These are phyloP conservation scores for Condylostylus longicornis DNA, from an alignment of 1,140 invertebrate genomes.

Conservation along the genomic window DNA sequence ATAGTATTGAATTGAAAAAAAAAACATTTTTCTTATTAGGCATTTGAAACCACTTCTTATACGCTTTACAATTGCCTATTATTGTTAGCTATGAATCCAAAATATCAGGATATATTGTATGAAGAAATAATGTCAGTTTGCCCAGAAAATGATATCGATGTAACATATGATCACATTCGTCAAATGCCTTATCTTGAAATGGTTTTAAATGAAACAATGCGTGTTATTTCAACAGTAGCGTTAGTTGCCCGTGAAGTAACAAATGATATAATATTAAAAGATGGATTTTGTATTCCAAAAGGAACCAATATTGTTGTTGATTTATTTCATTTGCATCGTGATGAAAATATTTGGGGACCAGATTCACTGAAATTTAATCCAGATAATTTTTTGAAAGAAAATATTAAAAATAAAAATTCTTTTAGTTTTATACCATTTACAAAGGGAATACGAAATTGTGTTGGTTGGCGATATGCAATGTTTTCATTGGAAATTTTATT, in stretches of 20 bases:
- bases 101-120: background rate
- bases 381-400: conserved; percentile 2
- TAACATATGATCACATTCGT: background rate
- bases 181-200: background rate
- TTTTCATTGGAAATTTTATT: background rate
- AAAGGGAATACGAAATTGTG: conserved; percentile 1
- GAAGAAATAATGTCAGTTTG: background rate
- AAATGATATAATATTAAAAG: background rate
- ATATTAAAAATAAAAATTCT: background rate
- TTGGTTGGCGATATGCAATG: background rate
- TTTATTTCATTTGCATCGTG: conserved; percentile 1
- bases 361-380: background rate
- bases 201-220: background rate
- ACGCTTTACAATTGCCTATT: background rate
- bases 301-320: background rate
- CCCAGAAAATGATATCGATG: background rate
- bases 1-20: background rate
- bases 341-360: conserved; percentile 3
- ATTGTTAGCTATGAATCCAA: background rate
- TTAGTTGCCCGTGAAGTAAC: background rate
- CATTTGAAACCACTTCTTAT: background rate
- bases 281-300: background rate
- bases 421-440: conserved; percentile 2
- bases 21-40: too few species aligned
- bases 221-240: background rate